Evolutionary conservation across 2,113 vertebrate species (phyloP).

Genomic region (Turnix velox): DNA sequence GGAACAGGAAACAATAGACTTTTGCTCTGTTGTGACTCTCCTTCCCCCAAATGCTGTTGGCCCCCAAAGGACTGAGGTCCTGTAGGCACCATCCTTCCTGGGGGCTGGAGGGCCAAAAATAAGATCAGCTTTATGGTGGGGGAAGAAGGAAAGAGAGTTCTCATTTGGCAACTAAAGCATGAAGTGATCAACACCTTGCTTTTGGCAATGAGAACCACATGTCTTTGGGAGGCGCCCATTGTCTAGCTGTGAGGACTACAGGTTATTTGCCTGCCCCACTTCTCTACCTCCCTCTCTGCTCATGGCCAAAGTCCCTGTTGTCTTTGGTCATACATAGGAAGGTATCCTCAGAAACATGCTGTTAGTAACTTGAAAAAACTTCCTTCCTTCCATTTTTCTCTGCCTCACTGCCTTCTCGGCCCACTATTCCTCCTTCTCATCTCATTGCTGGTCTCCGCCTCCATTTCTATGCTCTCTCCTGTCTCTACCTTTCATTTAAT

Average conservation of each 20-base stretch:
- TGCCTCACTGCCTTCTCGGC: neutral
- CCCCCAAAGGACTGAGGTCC: fast-evolving
- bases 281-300: neutral
- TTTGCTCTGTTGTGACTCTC: neutral
- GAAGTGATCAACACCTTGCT: neutral
- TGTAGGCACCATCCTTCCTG: neutral
- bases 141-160: neutral
- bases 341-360: neutral
- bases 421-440: neutral
- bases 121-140: neutral
- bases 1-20: neutral
- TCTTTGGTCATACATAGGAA: neutral
- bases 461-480: neutral
- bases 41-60: neutral
- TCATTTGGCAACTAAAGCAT: neutral
- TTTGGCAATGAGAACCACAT: neutral
- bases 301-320: neutral
- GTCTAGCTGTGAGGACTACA: fast-evolving
- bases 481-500: neutral
- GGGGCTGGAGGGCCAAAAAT: neutral
- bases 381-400: neutral
- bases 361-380: neutral
- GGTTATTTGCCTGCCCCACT: neutral
- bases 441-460: neutral
- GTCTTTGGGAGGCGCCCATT: neutral